phyloP scores from a whole-genome alignment of 2,888 invertebrate species.

The Sipha maydis region DNA sequence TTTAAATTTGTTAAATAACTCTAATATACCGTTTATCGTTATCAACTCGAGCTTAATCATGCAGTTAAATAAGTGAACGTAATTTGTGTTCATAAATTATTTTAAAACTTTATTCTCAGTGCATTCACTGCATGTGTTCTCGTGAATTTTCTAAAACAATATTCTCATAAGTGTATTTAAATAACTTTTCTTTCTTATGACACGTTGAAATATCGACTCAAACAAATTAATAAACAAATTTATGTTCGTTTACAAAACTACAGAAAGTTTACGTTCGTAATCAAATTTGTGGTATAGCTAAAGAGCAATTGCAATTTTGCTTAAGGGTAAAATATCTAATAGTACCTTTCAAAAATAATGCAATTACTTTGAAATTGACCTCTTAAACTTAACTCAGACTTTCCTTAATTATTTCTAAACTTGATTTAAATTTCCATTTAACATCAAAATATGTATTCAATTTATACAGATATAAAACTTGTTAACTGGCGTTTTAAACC shows the following conservation, averaged over 20 bases:
- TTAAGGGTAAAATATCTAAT: not conserved
- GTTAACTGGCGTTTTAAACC: too few species aligned
- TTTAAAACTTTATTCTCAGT: constrained; percentile 34
- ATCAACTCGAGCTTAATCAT: not conserved
- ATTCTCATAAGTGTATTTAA: constrained; percentile 13
- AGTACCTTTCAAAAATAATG: not conserved
- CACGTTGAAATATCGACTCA: constrained; percentile 35
- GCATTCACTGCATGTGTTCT: not conserved
- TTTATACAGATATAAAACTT: too few species aligned
- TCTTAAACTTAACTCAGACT: not conserved
- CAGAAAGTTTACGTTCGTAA: constrained; percentile 16
- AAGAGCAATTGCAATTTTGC: not conserved
- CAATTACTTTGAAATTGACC: constrained; percentile 6
- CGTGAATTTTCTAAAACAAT: not conserved
- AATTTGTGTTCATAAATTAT: constrained; percentile 27
- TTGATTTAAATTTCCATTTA: not conserved
- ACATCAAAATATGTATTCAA: not conserved
- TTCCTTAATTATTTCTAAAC: not conserved
- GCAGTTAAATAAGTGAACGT: not conserved
- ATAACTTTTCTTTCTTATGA: constrained; percentile 2
- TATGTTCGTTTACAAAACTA: not conserved
- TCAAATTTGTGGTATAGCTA: not conserved
- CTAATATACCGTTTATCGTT: constrained; percentile 22
- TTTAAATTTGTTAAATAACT: constrained; percentile 3
- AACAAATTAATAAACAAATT: constrained; percentile 7